These are phyloP conservation scores for Falco cherrug DNA, from an alignment of 2,797 vertebrate species.

Conservation along the genomic window DNA sequence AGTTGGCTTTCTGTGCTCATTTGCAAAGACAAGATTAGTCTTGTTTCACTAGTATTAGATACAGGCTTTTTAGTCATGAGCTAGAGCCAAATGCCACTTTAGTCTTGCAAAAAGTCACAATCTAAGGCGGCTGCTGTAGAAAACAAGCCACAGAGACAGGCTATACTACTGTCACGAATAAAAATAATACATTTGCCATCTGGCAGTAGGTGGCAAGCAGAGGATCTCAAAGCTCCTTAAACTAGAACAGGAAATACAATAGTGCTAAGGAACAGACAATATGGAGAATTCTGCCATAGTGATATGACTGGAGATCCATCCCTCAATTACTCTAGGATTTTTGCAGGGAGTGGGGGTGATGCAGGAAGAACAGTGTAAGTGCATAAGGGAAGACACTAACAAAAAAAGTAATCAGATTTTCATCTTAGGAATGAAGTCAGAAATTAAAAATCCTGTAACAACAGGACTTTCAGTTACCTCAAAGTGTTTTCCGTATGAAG, in stretches of 20 bases:
- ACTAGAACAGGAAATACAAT: background rate
- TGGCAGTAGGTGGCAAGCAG: constrained; percentile 3
- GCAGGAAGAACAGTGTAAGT: background rate
- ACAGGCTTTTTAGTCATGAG: background rate
- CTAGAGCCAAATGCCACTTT: background rate
- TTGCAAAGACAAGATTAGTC: background rate
- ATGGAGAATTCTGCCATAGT: background rate
- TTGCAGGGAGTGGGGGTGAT: background rate
- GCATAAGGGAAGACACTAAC: background rate
- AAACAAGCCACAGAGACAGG: background rate
- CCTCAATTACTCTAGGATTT: background rate
- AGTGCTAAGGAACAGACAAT: background rate
- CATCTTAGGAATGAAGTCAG: background rate
- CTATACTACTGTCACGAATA: background rate
- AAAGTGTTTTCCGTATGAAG: background rate
- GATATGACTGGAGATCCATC: background rate
- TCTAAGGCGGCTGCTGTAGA: background rate
- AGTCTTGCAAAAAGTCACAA: background rate
- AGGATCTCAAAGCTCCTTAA: background rate
- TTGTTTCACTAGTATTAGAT: background rate
- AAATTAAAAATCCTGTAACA: background rate
- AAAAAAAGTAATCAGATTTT: accelerated
- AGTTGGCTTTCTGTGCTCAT: background rate
- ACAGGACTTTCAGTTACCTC: background rate
- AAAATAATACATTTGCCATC: constrained; percentile 4